Percentiles rank a stretch among this genome's conserved stretches.
phyloP scores from a whole-genome alignment of 1,140 invertebrate genomes.

The Parapsyche elsis region DNA sequence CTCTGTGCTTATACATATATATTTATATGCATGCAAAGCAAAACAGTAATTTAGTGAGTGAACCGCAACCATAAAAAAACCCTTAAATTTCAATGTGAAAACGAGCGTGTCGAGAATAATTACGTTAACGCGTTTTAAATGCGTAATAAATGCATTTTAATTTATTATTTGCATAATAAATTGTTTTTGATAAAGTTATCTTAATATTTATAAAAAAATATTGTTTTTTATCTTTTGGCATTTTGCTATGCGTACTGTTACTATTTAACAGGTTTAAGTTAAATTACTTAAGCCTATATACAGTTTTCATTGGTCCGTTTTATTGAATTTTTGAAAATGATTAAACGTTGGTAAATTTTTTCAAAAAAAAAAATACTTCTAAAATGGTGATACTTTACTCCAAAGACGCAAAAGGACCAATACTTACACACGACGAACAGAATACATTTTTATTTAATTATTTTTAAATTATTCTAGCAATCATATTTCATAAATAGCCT shows the following conservation, averaged over 20 bases:
- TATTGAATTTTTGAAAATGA: not conserved
- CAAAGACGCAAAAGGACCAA: not conserved
- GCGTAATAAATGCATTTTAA: not conserved
- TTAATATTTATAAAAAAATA: constrained; percentile 34
- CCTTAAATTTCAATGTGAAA: constrained; percentile 30
- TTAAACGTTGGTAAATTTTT: not conserved
- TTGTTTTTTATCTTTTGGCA: constrained; percentile 46
- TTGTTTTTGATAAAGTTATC: not conserved
- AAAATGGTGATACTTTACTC: not conserved
- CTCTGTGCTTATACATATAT: not conserved
- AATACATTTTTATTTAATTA: constrained; percentile 1
- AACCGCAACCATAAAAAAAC: constrained; percentile 32
- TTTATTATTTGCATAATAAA: not conserved
- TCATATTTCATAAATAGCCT: constrained; percentile 8
- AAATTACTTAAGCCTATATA: constrained; percentile 31
- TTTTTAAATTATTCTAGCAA: not conserved
- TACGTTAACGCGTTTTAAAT: not conserved
- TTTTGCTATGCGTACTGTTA: constrained; percentile 50
- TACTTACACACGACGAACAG: not conserved
- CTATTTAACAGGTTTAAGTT: constrained; percentile 30
- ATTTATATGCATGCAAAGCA: not conserved
- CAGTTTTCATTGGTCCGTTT: constrained; percentile 15
- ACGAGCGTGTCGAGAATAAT: constrained; percentile 24
- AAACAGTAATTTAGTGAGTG: constrained; percentile 11
- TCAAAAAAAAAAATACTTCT: not conserved